These are phyloP conservation scores for Lumbricus terrestris DNA, from an alignment of 2,888 invertebrate genomes.

Conservation along the genomic window DNA sequence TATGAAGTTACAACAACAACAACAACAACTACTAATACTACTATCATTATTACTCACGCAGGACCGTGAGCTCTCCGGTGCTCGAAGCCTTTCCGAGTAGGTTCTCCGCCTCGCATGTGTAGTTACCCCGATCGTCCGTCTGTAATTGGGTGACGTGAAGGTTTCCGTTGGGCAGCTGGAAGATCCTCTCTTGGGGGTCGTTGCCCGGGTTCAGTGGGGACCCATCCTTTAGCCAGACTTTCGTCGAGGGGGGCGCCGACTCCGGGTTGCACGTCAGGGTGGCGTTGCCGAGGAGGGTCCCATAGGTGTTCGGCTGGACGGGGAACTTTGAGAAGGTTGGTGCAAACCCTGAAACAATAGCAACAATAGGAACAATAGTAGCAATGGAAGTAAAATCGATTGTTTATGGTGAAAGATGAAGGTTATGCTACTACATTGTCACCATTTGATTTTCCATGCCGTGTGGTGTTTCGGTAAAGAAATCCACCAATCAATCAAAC, in stretches of 20 bases:
- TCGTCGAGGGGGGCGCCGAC: conserved; percentile 73
- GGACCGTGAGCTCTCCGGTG: conserved; percentile 43
- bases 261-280: conserved; percentile 89
- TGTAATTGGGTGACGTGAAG: conserved; percentile 72
- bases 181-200: conserved; percentile 27
- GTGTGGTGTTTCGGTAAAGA: too few species aligned
- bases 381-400: not conserved
- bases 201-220: conserved; percentile 25
- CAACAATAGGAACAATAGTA: not conserved
- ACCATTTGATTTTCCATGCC: too few species aligned
- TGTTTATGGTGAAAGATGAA: too few species aligned
- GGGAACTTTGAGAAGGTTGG: conserved; percentile 88
- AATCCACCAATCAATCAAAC: too few species aligned
- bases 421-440: too few species aligned
- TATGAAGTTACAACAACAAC: too few species aligned
- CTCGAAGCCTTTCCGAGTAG: conserved; percentile 43
- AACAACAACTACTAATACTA: too few species aligned
- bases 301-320: conserved; percentile 84
- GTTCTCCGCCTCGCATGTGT: conserved; percentile 72
- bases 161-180: conserved; percentile 59
- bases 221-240: conserved; percentile 42
- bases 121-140: conserved; percentile 80
- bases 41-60: conserved; percentile 43
- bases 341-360: conserved; percentile 63
- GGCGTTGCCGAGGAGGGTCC: conserved; percentile 84